Percentiles rank a stretch among this genome's conserved stretches.
Conservation (phyloP, 2,113 vertebrate genomes). For the Gymnobelideus leadbeateri region DNA sequence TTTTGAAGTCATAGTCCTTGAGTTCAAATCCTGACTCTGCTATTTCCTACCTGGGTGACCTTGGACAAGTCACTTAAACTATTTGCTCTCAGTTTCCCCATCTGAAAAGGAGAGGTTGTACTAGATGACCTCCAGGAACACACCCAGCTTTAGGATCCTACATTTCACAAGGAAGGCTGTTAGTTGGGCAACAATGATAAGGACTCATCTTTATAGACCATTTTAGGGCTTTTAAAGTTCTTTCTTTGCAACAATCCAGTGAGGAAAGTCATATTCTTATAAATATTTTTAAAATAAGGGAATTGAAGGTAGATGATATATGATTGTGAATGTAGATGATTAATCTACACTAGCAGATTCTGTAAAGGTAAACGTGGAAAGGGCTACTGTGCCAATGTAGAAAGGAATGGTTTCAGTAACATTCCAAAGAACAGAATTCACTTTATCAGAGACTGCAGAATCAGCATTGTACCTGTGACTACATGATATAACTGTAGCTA, state of each 20-base stretch:
- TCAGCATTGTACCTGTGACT: neutral
- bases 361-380: neutral
- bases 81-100: neutral
- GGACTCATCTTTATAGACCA: neutral
- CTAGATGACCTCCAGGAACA: neutral
- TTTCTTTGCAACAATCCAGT: neutral
- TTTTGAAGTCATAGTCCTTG: neutral
- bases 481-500: neutral
- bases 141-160: neutral
- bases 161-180: neutral
- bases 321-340: too few relatives aligned
- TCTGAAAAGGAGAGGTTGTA: neutral
- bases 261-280: neutral
- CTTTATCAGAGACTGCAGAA: neutral
- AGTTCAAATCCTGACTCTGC: neutral
- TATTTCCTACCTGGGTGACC: neutral
- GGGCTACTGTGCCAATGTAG: neutral
- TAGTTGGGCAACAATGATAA: neutral
- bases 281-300: neutral
- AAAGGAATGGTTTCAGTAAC: neutral
- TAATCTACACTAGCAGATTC: neutral
- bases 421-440: neutral
- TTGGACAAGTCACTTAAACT: neutral
- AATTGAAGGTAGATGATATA: neutral
- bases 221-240: neutral